A percentile compares a stretch with the other conserved stretches of the same genome.
phyloP scores from a whole-genome alignment of 2,113 vertebrate species.

The Maccullochella peelii region DNA sequence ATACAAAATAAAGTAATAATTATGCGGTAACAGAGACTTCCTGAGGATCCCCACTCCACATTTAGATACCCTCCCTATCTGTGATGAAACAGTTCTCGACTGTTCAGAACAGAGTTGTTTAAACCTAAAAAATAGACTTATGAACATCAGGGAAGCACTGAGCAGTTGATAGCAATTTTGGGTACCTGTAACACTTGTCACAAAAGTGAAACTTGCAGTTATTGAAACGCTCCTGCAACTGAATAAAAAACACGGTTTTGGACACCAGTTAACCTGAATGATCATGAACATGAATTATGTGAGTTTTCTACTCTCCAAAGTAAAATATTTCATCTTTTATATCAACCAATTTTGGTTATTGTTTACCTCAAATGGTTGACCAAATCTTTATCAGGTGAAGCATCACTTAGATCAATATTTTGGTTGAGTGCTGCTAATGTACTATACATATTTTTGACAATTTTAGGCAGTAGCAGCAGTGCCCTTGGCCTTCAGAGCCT shows the following conservation, averaged over 20 bases:
- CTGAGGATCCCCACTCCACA: background rate
- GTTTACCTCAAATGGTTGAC: background rate
- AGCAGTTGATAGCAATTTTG: background rate
- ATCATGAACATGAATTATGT: background rate
- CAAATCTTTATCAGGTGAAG: background rate
- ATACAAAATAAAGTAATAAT: background rate
- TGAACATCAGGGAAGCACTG: background rate
- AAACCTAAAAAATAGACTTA: background rate
- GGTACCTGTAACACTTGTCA: background rate
- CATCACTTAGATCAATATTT: background rate
- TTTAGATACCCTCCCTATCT: background rate
- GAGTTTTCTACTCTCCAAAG: background rate
- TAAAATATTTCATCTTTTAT: background rate
- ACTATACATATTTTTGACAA: slow-evolving; percentile 39
- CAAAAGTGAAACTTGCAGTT: slow-evolving; percentile 21
- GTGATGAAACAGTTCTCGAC: background rate
- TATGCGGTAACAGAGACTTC: background rate
- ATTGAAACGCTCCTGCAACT: slow-evolving; percentile 2
- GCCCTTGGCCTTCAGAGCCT: slow-evolving; percentile 95
- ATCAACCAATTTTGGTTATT: background rate
- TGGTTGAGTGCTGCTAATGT: background rate
- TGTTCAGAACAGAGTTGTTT: background rate
- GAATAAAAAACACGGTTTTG: background rate
- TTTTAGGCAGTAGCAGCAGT: slow-evolving; percentile 96
- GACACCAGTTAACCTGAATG: background rate